Evolutionary conservation across 1,140 invertebrate genomes (phyloP), one percentile per base, ranked within the genome.

Genomic region (Zaprionus vittiger): DNA sequence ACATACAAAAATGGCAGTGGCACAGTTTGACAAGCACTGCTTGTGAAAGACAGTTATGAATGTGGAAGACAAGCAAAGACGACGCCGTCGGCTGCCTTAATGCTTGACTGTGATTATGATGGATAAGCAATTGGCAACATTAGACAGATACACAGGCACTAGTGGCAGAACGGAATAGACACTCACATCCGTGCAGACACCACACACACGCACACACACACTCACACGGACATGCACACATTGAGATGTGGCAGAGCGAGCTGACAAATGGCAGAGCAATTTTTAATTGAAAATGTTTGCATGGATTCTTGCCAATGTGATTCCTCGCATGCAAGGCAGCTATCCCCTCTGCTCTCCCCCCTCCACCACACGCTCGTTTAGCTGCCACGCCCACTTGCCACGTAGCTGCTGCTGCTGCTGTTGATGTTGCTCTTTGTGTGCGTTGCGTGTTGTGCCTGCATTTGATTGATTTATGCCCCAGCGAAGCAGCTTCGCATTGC

Each of bases 211-310:
- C 12, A 12, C 22, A n/a, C 9, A 37, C 62, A 38, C 31, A 47
- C 38, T 14, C 38, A 24, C 38, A 47, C n/a, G 37, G 34, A n/a
- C 59, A 15, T 47, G 41, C 41, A 22, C 22, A 38, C 3, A 80
- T 14, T 38, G 20, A 26, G 56, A 47, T 49, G 28, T 14, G 20
- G 56, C 47, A 44, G 41, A 59, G 41, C 28, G 52, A 70, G 44
- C 81, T 89, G 83, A 87, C 84, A 87, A 89, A 87, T 87, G 84
- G 81, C 84, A 87, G 55, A 71, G 84, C 78, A 89, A 79, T 81
- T 87, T 87, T 87, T 87, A 87, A 87, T 87, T 87, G 84, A 87
- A 87, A 89, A 89, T 87, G 84, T 90, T 84, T 81, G 84, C 85
- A 83, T 89, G 84, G 73, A 89, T 86, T 87, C 80, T 74, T 77